Evolutionary conservation across 64 coral and sea anemone species (phyloP), one percentile per base, ranked within the genome.

Genomic region (Porites lutea): DNA sequence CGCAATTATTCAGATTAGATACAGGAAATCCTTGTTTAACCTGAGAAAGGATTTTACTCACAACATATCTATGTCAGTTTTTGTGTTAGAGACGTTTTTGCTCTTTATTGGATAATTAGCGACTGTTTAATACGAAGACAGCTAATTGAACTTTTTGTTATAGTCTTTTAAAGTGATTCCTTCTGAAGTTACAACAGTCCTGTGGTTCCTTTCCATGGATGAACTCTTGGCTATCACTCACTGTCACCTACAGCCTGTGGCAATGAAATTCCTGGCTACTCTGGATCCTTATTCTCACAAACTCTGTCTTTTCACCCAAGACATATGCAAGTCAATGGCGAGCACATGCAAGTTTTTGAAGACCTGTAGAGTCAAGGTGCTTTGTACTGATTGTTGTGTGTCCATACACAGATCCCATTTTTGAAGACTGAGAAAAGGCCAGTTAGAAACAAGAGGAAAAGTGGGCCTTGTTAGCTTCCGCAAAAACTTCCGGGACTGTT

Each of bases 151-250:
- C 13, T 59, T 89, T 89, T 79, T 20, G 27, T 37, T 37, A 37
- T n/a, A 95, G 90, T 80, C 93, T 70, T 53, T 63, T 59, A 79
- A 43, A 78, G 66, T 98, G n/a, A 23, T 95, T 15, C 76, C 93
- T 52, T 83, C 93, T 45, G 90, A 95, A 64, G 72, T 90, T 76
- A 91, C 79, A 12, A 97, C 95, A 22, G 92, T 97, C 0, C 88
- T 97, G 71, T 97, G 92, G 91, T 68, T 97, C 5, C 59, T 97
- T 21, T 89, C 93, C 19, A 94, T 97, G 84, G 95, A 97, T 88
- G 92, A 88, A 4, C 48, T 94, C 37, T 63, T 94, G 88, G 87
- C 88, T 14, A 54, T 37, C 54, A 94, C 95, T 21, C 95, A 97
- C n/a, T 21, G 64, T 53, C 65, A 86, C 52, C 51, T 94, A 3